phyloP scores from a whole-genome alignment of 2,888 invertebrate species.

The Diploptera punctata region DNA sequence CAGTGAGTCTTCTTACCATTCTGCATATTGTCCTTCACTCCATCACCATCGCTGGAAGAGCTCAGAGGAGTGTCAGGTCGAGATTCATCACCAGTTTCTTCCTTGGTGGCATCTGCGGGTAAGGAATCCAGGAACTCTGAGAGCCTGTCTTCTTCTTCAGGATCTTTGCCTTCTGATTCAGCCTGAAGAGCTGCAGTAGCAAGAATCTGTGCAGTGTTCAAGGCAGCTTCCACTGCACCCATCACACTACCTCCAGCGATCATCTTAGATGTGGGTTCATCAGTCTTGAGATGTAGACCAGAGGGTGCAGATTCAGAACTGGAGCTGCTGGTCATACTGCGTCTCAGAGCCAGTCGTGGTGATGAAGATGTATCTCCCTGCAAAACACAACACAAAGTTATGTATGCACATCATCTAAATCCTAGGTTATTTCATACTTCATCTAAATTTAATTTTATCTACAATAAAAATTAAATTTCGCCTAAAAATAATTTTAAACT shows the following conservation, averaged over 20 bases:
- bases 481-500: too few species aligned
- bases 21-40: not conserved
- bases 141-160: slow-evolving; percentile 46
- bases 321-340: not conserved
- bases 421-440: too few species aligned
- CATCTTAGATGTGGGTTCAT: slow-evolving; percentile 8
- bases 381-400: slow-evolving; percentile 16
- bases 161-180: slow-evolving; percentile 36
- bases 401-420: too few species aligned
- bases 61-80: slow-evolving; percentile 39
- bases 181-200: slow-evolving; percentile 41
- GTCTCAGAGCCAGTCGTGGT: not conserved
- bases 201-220: slow-evolving; percentile 41
- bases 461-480: too few species aligned
- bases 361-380: slow-evolving; percentile 22
- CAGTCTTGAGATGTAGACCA: slow-evolving; percentile 17
- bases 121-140: slow-evolving; percentile 47
- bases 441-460: too few species aligned
- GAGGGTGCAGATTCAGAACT: slow-evolving; percentile 8
- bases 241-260: slow-evolving; percentile 20
- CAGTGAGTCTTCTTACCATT: slow-evolving; percentile 49
- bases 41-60: slow-evolving; percentile 37
- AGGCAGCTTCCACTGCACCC: slow-evolving; percentile 48
- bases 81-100: slow-evolving; percentile 31
- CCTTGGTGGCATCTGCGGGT: slow-evolving; percentile 38